These are phyloP conservation scores for Anticlea derivata DNA, from an alignment of 2,888 invertebrate genomes.

Conservation along the genomic window DNA sequence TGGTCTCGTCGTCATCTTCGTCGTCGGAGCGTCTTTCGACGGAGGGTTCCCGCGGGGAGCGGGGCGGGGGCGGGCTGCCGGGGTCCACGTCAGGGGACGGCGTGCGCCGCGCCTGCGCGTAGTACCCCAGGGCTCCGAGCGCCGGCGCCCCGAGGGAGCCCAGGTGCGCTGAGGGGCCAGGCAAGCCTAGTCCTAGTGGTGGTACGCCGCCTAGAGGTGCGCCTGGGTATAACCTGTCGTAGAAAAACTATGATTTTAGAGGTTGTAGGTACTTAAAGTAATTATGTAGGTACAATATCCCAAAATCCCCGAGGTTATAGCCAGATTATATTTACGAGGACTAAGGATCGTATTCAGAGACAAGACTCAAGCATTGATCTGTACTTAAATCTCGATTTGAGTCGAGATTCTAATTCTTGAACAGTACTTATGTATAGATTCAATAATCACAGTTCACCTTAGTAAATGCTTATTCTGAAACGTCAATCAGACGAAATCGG, in stretches of 20 bases:
- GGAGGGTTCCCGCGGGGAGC: conserved; percentile 69
- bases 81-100: conserved; percentile 84
- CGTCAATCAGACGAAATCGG: too few relatives aligned
- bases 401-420: too few relatives aligned
- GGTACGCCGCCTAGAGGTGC: conserved; percentile 83
- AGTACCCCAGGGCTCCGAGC: conserved; percentile 81
- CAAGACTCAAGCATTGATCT: too few relatives aligned
- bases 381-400: too few relatives aligned
- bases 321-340: too few relatives aligned
- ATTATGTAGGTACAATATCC: too few relatives aligned
- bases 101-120: conserved; percentile 76
- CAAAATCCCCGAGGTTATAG: too few relatives aligned
- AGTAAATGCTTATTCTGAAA: too few relatives aligned
- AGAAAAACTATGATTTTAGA: not conserved
- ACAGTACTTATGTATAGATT: too few relatives aligned
- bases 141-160: conserved; percentile 88
- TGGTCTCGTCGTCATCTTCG: conserved; percentile 86
- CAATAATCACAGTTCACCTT: too few relatives aligned
- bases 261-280: too few relatives aligned
- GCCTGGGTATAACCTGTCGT: conserved; percentile 83
- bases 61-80: conserved; percentile 82
- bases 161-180: conserved; percentile 87
- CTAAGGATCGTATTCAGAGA: too few relatives aligned
- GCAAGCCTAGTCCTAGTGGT: conserved; percentile 84
- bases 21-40: conserved; percentile 73